Evolutionary conservation across 2,888 invertebrate genomes (phyloP).

Genomic region (Sylvicola cinctus): DNA sequence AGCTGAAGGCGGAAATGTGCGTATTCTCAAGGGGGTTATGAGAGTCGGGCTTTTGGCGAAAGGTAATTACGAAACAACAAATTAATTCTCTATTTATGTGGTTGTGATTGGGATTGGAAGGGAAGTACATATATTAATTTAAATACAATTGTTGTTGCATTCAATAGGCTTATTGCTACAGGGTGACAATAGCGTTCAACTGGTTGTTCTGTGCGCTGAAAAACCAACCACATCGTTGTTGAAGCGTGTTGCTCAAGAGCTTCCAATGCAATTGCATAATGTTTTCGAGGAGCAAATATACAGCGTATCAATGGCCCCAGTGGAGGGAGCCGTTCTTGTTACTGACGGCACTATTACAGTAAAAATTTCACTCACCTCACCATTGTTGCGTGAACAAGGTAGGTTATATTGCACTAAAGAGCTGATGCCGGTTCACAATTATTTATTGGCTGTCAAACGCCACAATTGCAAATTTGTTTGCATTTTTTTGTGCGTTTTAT

Average conservation of each 20-base stretch:
- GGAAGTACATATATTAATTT: too few species aligned
- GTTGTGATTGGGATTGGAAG: too few species aligned
- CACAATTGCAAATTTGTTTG: too few species aligned
- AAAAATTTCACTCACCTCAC: slow-evolving; percentile 79
- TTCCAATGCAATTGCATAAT: slow-evolving; percentile 58
- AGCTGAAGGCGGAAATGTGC: slow-evolving; percentile 36
- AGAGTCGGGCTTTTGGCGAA: slow-evolving; percentile 82
- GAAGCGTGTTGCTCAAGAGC: slow-evolving; percentile 64
- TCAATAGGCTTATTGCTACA: slow-evolving; percentile 57
- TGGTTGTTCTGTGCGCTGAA: slow-evolving; percentile 88
- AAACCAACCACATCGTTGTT: slow-evolving; percentile 78
- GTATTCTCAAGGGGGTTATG: slow-evolving; percentile 90
- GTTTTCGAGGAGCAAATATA: slow-evolving; percentile 58
- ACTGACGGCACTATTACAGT: slow-evolving; percentile 61
- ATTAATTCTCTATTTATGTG: neutral
- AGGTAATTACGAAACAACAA: slow-evolving; percentile 14
- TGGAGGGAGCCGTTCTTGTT: slow-evolving; percentile 69
- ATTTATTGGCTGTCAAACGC: too few species aligned
- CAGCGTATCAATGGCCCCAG: slow-evolving; percentile 62
- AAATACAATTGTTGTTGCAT: neutral
- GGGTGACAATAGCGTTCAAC: slow-evolving; percentile 73
- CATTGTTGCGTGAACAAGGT: slow-evolving; percentile 74
- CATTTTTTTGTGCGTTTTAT: too few species aligned
- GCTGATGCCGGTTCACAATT: too few species aligned
- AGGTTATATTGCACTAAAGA: slow-evolving; percentile 5